Evolutionary conservation across 2,113 vertebrate genomes (phyloP).

Genomic region (Talpa occidentalis): DNA sequence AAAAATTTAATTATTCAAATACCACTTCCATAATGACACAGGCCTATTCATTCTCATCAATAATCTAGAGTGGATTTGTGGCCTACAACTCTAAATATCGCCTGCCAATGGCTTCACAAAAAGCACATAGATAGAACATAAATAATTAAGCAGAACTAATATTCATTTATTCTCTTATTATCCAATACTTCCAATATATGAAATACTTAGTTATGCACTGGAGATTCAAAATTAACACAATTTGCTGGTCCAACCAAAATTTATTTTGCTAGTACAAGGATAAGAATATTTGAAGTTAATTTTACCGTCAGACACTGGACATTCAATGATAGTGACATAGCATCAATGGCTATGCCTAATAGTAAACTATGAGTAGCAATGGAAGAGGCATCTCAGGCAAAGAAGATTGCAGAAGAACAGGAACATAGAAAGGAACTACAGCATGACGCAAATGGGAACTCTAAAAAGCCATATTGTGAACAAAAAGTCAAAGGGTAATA

Average conservation of each 20-base stretch:
- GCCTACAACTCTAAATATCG: background rate
- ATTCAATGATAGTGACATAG: background rate
- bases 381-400: background rate
- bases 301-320: background rate
- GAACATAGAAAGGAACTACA: background rate
- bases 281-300: background rate
- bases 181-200: background rate
- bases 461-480: background rate
- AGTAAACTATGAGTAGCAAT: background rate
- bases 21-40: background rate
- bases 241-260: background rate
- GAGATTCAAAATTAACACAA: background rate
- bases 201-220: background rate
- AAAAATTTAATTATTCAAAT: slow-evolving; percentile 37
- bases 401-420: slow-evolving; percentile 11
- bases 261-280: background rate
- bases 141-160: background rate
- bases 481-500: background rate
- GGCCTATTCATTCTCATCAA: background rate
- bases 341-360: background rate
- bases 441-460: background rate
- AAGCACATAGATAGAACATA: background rate
- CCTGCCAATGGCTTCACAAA: background rate
- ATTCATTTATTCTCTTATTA: background rate
- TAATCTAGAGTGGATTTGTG: background rate